Percentiles rank a stretch among this genome's conserved stretches.
Evolutionary conservation across 1,140 invertebrate genomes (phyloP).

Genomic region (Cotesia chilonis): DNA sequence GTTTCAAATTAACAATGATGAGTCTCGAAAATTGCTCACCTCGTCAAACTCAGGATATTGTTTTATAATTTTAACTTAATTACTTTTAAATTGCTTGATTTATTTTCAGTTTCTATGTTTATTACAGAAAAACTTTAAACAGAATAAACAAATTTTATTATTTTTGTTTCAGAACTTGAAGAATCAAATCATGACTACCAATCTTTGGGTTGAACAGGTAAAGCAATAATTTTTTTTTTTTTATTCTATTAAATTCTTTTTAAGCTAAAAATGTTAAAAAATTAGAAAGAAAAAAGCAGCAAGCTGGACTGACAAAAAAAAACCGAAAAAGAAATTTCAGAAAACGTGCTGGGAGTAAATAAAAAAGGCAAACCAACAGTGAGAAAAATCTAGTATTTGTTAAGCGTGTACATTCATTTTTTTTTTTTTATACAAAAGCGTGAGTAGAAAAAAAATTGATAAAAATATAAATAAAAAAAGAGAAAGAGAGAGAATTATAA

Average conservation of each 20-base stretch:
- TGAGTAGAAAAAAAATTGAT: too few relatives aligned
- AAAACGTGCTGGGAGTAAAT: conserved; percentile 4
- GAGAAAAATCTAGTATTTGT: conserved; percentile 15
- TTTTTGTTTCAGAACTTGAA: conserved; percentile 81
- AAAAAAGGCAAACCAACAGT: conserved; percentile 25
- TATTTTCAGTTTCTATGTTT: neutral
- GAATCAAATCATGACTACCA: conserved; percentile 92
- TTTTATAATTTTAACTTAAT: neutral
- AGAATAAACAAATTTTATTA: too few relatives aligned
- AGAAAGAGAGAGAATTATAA: neutral
- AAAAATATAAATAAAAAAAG: neutral
- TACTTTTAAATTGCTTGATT: neutral
- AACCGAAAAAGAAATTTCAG: neutral
- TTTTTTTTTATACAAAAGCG: too few relatives aligned
- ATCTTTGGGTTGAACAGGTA: conserved; percentile 91
- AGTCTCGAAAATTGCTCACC: conserved; percentile 8
- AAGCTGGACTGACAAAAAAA: neutral
- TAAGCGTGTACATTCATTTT: conserved; percentile 1
- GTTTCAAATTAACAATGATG: conserved; percentile 31
- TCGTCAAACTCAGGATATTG: neutral
- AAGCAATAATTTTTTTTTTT: conserved; percentile 47
- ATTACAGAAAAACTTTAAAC: too few relatives aligned
- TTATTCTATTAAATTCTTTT: neutral
- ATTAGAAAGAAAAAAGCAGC: too few relatives aligned
- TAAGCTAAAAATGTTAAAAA: neutral